phyloP scores from a whole-genome alignment of 2,888 invertebrate genomes.

The Nemapogon koenigi region DNA sequence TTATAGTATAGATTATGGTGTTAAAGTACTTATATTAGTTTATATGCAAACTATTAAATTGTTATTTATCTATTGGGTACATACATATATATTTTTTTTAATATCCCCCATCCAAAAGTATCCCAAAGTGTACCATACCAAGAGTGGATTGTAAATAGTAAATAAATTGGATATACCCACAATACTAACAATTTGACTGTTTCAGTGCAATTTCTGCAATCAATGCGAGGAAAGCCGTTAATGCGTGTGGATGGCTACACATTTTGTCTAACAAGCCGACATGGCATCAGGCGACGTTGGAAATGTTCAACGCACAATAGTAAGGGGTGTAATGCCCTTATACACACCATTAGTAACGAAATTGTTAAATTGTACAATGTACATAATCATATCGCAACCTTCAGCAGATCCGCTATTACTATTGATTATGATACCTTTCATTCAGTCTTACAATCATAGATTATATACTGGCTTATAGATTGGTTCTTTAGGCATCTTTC shows the following conservation, averaged over 20 bases:
- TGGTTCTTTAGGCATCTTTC: too few relatives aligned
- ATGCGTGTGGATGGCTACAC: conserved; percentile 3
- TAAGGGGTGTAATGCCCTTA: conserved; percentile 3
- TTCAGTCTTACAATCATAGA: too few relatives aligned
- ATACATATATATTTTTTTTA: too few relatives aligned
- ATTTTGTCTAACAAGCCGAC: neutral
- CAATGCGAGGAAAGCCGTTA: conserved; percentile 1
- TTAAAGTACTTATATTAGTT: too few relatives aligned
- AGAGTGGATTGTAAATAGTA: neutral
- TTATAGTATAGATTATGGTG: too few relatives aligned
- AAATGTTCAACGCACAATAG: conserved; percentile 15
- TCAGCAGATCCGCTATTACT: too few relatives aligned
- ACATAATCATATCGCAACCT: conserved; percentile 12
- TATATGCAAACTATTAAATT: too few relatives aligned
- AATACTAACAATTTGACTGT: neutral
- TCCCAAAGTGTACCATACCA: too few relatives aligned
- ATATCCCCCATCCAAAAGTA: too few relatives aligned
- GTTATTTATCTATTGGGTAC: too few relatives aligned
- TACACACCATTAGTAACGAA: neutral
- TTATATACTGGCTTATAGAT: too few relatives aligned
- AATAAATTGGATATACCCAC: neutral
- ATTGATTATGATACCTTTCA: too few relatives aligned
- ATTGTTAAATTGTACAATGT: conserved; percentile 6
- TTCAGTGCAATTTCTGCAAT: conserved; percentile 5
- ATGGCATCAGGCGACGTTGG: conserved; percentile 11